Evolutionary conservation across 2,797 vertebrate genomes (phyloP).

Genomic region (Babyrousa celebensis): DNA sequence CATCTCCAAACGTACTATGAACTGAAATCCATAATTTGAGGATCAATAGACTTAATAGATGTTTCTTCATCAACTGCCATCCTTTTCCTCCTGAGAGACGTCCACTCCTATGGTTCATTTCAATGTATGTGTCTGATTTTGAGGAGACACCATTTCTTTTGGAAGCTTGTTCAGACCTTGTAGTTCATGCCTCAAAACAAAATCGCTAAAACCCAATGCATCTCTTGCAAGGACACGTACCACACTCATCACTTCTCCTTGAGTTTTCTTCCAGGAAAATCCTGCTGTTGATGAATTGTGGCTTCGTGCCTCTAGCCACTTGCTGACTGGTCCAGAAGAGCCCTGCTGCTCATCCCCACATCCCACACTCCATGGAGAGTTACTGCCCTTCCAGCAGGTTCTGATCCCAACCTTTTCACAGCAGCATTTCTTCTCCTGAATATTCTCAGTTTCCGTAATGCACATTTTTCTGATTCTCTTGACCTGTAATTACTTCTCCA

Average conservation of each 20-base stretch:
- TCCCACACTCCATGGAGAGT: background rate
- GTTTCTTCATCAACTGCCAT: background rate
- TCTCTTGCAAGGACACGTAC: background rate
- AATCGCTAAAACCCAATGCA: background rate
- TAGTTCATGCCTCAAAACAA: background rate
- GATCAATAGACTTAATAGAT: accelerated
- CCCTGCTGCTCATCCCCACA: too few relatives aligned
- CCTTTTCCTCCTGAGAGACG: background rate
- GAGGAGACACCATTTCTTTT: background rate
- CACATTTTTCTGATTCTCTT: background rate
- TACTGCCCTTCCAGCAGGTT: too few relatives aligned
- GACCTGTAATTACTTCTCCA: background rate
- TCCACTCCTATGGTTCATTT: background rate
- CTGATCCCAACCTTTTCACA: background rate
- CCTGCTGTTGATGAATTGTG: background rate
- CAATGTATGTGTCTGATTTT: background rate
- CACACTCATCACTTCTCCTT: background rate
- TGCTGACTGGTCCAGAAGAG: background rate
- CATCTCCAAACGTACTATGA: too few relatives aligned
- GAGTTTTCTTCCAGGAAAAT: background rate
- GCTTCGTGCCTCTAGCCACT: background rate
- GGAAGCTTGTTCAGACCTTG: background rate
- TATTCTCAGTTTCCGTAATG: background rate
- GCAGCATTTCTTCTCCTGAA: background rate
- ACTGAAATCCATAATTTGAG: background rate